A percentile compares a stretch with the other conserved stretches of the same genome.
Evolutionary conservation across 30 jellyfish, hydroid and myxozoan species (phyloP).

Genomic region (Catostylus mosaicus): DNA sequence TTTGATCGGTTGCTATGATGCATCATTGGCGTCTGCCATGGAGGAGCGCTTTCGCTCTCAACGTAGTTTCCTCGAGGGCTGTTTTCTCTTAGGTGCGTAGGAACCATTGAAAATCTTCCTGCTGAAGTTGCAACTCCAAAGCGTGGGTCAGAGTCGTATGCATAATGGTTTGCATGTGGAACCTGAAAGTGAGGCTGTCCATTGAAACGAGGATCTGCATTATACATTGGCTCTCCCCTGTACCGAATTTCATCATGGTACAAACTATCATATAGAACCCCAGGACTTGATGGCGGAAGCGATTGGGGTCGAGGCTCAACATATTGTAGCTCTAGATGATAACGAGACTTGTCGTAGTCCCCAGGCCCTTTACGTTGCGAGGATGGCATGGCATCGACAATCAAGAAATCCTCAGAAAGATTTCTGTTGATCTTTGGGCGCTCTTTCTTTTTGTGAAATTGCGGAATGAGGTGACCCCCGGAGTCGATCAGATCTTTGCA

Average conservation of each 20-base stretch:
- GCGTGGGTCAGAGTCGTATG: background rate
- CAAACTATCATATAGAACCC: background rate
- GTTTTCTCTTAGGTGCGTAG: background rate
- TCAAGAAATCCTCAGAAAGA: constrained; percentile 26
- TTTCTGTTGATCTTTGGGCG: constrained; percentile 13
- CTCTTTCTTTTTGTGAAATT: background rate
- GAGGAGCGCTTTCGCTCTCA: background rate
- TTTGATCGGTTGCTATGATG: background rate
- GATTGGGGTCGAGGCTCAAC: background rate
- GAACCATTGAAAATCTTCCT: background rate
- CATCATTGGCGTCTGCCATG: background rate
- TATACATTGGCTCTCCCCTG: background rate
- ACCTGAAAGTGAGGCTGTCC: background rate
- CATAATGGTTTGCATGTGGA: background rate
- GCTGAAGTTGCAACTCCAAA: background rate
- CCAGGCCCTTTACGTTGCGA: constrained; percentile 2
- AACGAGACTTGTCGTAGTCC: background rate
- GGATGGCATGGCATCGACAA: constrained; percentile 40
- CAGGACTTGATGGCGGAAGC: background rate
- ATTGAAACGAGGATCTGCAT: background rate
- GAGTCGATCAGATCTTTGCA: constrained; percentile 23
- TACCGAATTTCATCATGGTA: background rate
- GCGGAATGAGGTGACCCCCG: constrained; percentile 32
- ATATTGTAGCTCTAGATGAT: background rate
- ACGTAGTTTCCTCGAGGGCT: background rate